Evolutionary conservation across 2,888 invertebrate species (phyloP).

Genomic region (Eupeodes luniger): DNA sequence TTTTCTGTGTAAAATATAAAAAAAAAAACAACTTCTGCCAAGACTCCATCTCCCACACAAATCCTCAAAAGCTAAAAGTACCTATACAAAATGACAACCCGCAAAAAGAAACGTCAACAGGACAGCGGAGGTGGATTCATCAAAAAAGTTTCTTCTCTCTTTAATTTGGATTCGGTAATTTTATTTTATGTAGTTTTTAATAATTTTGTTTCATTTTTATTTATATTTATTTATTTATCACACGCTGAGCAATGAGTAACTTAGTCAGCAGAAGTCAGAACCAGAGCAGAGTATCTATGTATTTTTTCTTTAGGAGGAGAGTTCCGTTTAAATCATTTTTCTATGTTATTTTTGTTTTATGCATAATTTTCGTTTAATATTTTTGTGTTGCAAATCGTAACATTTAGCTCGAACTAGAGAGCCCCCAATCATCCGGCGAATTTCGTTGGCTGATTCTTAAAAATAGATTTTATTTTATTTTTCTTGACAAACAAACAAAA

Average conservation of each 20-base stretch:
- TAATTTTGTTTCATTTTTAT: slow-evolving; percentile 39
- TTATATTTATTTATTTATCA: slow-evolving; percentile 33
- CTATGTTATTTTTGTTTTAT: slow-evolving; percentile 58
- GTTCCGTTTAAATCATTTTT: slow-evolving; percentile 61
- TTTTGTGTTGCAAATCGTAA: slow-evolving; percentile 29
- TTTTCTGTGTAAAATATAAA: background rate
- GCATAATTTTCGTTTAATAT: slow-evolving; percentile 42
- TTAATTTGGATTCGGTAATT: slow-evolving; percentile 92
- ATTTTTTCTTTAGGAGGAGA: background rate
- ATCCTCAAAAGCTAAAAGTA: background rate
- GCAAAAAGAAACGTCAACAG: slow-evolving; percentile 88
- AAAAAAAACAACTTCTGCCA: slow-evolving; percentile 15
- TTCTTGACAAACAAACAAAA: slow-evolving; percentile 23
- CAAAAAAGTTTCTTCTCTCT: slow-evolving; percentile 94
- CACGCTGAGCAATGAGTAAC: slow-evolving; percentile 13
- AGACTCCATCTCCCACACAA: slow-evolving; percentile 3
- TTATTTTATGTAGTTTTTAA: slow-evolving; percentile 46
- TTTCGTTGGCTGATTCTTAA: slow-evolving; percentile 7
- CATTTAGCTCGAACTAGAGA: background rate
- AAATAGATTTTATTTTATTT: slow-evolving; percentile 48
- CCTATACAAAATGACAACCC: slow-evolving; percentile 85
- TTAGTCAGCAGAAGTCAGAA: background rate
- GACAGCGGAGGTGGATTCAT: slow-evolving; percentile 89
- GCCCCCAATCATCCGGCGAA: slow-evolving; percentile 9
- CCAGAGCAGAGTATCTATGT: background rate